Evolutionary conservation across 2,797 vertebrate species (phyloP).

Genomic region (Hafferia zeledoni): DNA sequence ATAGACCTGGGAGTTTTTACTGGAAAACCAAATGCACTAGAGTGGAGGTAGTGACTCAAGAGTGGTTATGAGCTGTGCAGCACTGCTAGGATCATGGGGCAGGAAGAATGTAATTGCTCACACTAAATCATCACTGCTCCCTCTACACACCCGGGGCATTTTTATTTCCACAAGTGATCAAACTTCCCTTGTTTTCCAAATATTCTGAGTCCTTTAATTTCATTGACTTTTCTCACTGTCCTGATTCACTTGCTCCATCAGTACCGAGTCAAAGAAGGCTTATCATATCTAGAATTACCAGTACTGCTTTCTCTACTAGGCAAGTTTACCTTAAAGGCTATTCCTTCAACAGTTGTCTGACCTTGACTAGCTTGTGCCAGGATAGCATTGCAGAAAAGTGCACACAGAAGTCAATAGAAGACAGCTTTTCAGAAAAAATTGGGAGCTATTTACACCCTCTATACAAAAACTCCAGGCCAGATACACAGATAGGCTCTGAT

Average conservation of each 20-base stretch:
- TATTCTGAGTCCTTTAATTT: background rate
- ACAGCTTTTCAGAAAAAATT: background rate
- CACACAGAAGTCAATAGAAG: background rate
- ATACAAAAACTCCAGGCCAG: background rate
- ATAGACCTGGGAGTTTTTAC: background rate
- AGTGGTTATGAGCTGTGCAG: background rate
- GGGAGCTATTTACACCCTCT: background rate
- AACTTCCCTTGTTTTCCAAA: background rate
- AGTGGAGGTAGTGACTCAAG: background rate
- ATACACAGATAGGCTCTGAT: background rate
- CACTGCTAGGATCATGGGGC: background rate
- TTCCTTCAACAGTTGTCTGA: background rate
- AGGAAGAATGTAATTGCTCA: slow-evolving; percentile 8
- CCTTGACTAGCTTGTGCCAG: background rate
- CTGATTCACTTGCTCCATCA: background rate
- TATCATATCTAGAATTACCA: background rate
- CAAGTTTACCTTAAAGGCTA: background rate
- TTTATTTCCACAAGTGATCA: background rate
- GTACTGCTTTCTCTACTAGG: background rate
- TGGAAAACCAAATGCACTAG: slow-evolving; percentile 2
- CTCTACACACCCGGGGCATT: background rate
- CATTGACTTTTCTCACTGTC: background rate
- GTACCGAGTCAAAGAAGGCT: background rate
- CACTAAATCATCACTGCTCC: background rate
- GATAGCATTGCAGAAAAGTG: background rate